Percentiles rank a stretch among this genome's conserved stretches.
Conservation (phyloP, 2,113 vertebrate genomes). For the Oreamnos americanus region DNA sequence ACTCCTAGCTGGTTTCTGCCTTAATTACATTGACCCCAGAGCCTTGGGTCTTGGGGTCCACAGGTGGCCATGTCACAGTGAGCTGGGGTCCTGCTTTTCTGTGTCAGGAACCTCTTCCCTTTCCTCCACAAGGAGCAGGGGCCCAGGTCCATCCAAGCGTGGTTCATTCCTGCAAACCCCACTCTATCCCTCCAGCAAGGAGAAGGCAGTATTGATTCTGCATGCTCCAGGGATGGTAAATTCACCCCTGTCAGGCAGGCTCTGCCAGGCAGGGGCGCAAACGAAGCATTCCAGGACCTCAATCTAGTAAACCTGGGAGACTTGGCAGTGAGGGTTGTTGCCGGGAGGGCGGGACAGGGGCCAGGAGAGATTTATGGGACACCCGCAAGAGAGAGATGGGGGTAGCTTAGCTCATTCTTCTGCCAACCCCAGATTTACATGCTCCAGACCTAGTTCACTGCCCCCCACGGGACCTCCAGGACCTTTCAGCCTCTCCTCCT, state of each 20-base stretch:
- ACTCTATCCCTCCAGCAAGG: neutral
- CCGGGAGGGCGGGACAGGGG: fast-evolving
- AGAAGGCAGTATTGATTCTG: neutral
- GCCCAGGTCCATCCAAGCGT: neutral
- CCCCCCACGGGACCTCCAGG: neutral
- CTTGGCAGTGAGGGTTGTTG: neutral
- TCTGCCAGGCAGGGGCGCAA: neutral
- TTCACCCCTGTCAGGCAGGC: neutral
- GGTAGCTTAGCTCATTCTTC: neutral
- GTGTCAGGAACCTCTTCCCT: neutral
- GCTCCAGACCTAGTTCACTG: neutral
- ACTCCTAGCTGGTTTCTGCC: neutral
- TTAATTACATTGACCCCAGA: neutral
- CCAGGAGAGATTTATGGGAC: neutral
- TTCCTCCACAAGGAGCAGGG: neutral
- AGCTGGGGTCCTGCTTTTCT: neutral
- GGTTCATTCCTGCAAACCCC: neutral
- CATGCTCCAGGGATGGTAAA: neutral
- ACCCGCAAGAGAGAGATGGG: neutral
- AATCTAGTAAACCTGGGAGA: neutral
- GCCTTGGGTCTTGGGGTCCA: neutral
- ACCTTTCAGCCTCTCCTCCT: neutral
- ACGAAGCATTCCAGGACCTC: neutral
- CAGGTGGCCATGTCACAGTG: neutral
- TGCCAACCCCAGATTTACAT: neutral